Conservation (phyloP, 2,797 vertebrate genomes). For the Hippopotamyrus pictus region DNA sequence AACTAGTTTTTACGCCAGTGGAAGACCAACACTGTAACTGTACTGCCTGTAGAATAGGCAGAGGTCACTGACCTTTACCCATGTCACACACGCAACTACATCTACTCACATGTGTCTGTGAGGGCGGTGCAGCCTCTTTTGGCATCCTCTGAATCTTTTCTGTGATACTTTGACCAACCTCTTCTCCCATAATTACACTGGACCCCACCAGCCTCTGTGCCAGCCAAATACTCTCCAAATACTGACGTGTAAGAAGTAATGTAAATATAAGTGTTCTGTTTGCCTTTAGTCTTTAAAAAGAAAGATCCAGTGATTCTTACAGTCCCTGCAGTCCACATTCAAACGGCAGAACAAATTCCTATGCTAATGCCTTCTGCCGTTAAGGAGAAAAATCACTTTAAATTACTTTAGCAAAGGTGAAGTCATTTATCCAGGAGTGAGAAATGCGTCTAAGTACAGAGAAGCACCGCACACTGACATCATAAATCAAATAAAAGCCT, state of each 20-base stretch:
- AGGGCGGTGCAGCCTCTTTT: neutral
- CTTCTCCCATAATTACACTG: neutral
- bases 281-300: neutral
- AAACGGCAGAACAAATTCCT: neutral
- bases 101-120: neutral
- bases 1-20: too few species aligned
- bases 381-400: neutral
- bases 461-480: neutral
- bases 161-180: neutral
- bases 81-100: neutral
- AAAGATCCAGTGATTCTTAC: neutral
- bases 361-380: neutral
- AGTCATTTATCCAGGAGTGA: neutral
- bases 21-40: neutral
- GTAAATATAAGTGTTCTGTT: neutral
- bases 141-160: neutral
- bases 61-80: neutral
- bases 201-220: neutral
- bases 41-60: neutral
- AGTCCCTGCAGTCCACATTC: neutral
- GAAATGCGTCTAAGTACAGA: neutral
- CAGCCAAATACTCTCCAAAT: neutral
- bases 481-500: neutral
- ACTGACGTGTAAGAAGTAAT: neutral
- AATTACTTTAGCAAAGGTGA: neutral